Evolutionary conservation across 1,140 invertebrate genomes (phyloP).

Genomic region (Pachyrhynchus sulphureomaculatus): DNA sequence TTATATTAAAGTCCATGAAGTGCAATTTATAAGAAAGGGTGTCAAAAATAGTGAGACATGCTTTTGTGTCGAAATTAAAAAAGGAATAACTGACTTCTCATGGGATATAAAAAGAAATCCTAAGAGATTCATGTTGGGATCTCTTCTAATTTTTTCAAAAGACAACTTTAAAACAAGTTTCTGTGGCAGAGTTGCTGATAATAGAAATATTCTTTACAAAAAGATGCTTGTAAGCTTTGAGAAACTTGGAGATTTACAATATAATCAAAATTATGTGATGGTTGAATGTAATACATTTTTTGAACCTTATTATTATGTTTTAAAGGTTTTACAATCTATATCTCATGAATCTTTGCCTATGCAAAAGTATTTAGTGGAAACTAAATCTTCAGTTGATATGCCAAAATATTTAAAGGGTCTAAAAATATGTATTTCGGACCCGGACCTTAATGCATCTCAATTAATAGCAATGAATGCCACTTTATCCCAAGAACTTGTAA

Average conservation of each 20-base stretch:
- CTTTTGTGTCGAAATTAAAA: constrained; percentile 22
- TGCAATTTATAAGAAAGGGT: constrained; percentile 39
- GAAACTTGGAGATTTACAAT: constrained; percentile 8
- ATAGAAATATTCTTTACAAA: constrained; percentile 52
- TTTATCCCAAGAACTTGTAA: constrained; percentile 61
- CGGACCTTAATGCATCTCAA: constrained; percentile 59
- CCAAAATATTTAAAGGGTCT: constrained; percentile 34
- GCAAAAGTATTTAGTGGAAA: constrained; percentile 57
- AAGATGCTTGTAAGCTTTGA: constrained; percentile 54
- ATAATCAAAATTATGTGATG: constrained; percentile 55
- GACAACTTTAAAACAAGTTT: constrained; percentile 67
- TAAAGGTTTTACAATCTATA: constrained; percentile 61
- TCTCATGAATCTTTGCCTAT: constrained; percentile 59
- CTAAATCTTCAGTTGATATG: constrained; percentile 39
- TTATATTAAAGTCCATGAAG: constrained; percentile 27
- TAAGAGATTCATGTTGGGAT: constrained; percentile 68
- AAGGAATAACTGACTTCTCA: constrained; percentile 34
- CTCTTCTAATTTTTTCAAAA: constrained; percentile 67
- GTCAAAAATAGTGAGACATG: constrained; percentile 30
- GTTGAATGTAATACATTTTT: constrained; percentile 67
- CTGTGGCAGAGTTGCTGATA: constrained; percentile 64
- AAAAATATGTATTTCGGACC: background rate
- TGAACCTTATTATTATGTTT: constrained; percentile 62
- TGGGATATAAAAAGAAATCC: constrained; percentile 54
- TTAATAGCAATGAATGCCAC: constrained; percentile 59